Conservation (phyloP, 35 echinoderm and acorn worm species). For the Amphiura filiformis region DNA sequence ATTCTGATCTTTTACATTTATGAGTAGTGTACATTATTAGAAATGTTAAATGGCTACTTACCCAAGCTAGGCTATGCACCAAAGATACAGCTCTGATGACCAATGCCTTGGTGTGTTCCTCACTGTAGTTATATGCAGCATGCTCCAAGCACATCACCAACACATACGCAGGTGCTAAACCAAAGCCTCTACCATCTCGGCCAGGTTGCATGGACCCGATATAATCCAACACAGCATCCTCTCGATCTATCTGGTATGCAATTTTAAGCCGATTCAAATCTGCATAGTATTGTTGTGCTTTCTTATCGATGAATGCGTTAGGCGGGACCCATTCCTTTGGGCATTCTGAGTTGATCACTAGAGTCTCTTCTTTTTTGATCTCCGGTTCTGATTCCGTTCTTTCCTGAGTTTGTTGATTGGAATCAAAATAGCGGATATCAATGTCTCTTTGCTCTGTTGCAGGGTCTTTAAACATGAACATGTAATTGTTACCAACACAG, state of each 20-base stretch:
- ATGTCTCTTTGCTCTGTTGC: background rate
- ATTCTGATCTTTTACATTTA: too few relatives aligned
- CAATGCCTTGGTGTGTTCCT: slow-evolving; percentile 40
- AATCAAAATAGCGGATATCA: too few relatives aligned
- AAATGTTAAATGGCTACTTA: slow-evolving; percentile 34
- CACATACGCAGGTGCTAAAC: slow-evolving; percentile 40
- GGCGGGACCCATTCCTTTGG: slow-evolving; percentile 25
- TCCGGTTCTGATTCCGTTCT: too few relatives aligned
- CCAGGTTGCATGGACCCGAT: slow-evolving; percentile 25
- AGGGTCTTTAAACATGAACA: slow-evolving; percentile 87
- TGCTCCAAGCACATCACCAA: slow-evolving; percentile 56
- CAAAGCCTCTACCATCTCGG: slow-evolving; percentile 24
- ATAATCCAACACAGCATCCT: slow-evolving; percentile 66
- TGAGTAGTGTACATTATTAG: too few relatives aligned
- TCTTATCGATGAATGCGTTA: slow-evolving; percentile 52
- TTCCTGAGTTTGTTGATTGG: too few relatives aligned
- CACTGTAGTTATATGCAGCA: slow-evolving; percentile 56
- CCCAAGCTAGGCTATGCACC: slow-evolving; percentile 71
- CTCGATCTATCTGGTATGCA: slow-evolving; percentile 40
- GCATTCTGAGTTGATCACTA: background rate
- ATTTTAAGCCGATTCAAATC: slow-evolving; percentile 60
- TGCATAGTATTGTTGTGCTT: slow-evolving; percentile 61
- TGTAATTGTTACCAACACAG: slow-evolving; percentile 67
- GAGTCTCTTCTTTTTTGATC: too few relatives aligned
- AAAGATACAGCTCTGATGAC: slow-evolving; percentile 47